Evolutionary conservation across 1,140 invertebrate genomes (phyloP).

Genomic region (Hylaeus volcanicus): DNA sequence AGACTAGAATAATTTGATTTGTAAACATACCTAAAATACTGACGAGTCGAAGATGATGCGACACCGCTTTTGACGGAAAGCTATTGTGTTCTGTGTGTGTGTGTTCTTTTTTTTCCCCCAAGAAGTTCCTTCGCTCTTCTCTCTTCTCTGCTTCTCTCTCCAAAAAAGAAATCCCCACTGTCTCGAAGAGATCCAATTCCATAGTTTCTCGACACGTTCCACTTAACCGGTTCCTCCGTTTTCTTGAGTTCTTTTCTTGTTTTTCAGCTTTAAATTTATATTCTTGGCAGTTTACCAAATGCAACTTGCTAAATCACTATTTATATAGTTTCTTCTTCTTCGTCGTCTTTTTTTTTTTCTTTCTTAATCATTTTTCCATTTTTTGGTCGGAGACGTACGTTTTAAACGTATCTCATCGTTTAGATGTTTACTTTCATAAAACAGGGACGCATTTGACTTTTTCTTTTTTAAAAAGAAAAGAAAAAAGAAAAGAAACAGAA

Average conservation of each 20-base stretch:
- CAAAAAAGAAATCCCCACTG: not conserved
- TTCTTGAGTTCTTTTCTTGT: conserved; percentile 43
- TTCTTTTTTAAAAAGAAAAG: not conserved
- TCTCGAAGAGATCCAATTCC: conserved; percentile 28
- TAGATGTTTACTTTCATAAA: conserved; percentile 71
- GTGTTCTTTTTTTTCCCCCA: too few species aligned
- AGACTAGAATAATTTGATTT: conserved; percentile 80
- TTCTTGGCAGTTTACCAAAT: conserved; percentile 77
- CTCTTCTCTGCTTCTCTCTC: not conserved
- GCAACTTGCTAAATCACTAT: conserved; percentile 74
- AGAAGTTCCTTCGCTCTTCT: conserved; percentile 58
- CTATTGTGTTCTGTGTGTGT: conserved; percentile 50
- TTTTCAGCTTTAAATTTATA: conserved; percentile 68
- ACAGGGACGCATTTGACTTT: conserved; percentile 71
- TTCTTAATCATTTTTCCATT: not conserved
- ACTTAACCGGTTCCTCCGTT: conserved; percentile 23
- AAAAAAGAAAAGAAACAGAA: too few species aligned
- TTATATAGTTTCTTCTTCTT: conserved; percentile 61
- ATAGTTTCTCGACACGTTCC: conserved; percentile 24
- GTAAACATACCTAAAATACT: conserved; percentile 79
- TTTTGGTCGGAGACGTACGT: conserved; percentile 71
- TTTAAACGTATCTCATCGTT: conserved; percentile 59
- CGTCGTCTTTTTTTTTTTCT: conserved; percentile 11
- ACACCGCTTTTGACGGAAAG: conserved; percentile 70
- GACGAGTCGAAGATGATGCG: conserved; percentile 74